Conservation (phyloP, 2,888 invertebrate species). For the Timema cristinae region DNA sequence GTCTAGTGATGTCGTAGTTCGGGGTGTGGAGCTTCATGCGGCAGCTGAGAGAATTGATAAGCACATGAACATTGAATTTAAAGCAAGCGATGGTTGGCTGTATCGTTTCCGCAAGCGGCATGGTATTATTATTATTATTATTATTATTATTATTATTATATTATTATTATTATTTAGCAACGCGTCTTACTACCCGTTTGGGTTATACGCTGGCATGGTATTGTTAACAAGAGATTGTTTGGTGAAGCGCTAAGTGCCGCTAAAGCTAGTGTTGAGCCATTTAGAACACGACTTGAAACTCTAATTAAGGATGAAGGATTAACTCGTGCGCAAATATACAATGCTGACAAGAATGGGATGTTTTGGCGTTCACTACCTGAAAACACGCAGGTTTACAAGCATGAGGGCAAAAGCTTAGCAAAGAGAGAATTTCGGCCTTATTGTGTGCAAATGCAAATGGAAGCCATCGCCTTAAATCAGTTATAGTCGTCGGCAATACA, state of each 20-base stretch:
- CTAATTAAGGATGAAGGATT: not conserved
- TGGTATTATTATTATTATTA: not conserved
- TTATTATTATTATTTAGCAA: no score
- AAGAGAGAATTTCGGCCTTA: not conserved
- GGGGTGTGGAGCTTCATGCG: not conserved
- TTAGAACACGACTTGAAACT: not conserved
- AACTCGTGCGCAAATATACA: not conserved
- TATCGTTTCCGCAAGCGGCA: constrained; percentile 4
- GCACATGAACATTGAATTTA: constrained; percentile 15
- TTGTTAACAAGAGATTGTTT: not conserved
- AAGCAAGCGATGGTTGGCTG: constrained; percentile 16
- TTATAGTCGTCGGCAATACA: constrained; percentile 5
- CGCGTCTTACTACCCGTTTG: no score
- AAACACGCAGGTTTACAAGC: constrained; percentile 1
- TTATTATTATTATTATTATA: no score
- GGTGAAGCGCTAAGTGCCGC: constrained; percentile 1
- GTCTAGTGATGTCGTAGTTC: constrained; percentile 3
- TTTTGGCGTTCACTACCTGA: not conserved
- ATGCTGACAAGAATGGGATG: not conserved
- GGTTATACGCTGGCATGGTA: not conserved
- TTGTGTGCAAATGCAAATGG: constrained; percentile 12
- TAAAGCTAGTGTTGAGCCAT: constrained; percentile 9
- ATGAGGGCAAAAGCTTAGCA: constrained; percentile 1
- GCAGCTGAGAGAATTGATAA: constrained; percentile 15
- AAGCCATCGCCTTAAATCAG: not conserved